These are phyloP conservation scores for Oreamnos americanus DNA, from an alignment of 2,113 vertebrate species.

Conservation along the genomic window DNA sequence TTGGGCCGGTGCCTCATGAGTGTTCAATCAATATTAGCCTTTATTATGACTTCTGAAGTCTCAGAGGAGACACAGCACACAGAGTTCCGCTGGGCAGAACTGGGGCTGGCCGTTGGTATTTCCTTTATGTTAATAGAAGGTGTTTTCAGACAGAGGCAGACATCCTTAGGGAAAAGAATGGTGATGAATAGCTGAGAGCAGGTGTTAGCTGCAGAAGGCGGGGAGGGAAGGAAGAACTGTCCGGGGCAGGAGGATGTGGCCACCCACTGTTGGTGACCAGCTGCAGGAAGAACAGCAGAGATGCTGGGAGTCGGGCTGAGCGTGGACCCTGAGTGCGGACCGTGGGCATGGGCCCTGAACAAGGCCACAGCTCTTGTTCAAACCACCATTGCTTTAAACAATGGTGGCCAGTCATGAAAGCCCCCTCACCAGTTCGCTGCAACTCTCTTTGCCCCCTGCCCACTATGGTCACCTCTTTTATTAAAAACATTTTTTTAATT, in stretches of 20 bases:
- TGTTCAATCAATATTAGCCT: background rate
- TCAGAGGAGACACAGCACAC: background rate
- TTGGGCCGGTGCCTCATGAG: background rate
- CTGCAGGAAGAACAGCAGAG: background rate
- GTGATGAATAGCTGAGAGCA: accelerated
- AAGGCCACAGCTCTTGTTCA: background rate
- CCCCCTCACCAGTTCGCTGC: background rate
- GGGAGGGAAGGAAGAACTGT: background rate
- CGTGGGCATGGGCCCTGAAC: background rate
- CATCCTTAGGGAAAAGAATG: background rate
- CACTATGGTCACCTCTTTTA: background rate
- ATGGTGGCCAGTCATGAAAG: accelerated
- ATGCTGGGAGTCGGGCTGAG: background rate
- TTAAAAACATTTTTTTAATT: background rate
- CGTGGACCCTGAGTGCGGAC: background rate
- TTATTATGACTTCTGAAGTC: background rate
- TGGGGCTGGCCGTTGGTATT: background rate
- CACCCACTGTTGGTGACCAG: background rate
- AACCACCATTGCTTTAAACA: background rate
- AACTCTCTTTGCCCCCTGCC: background rate
- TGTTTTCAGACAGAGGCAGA: background rate
- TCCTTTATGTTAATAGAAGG: background rate
- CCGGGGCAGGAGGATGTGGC: accelerated
- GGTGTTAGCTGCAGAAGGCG: background rate
- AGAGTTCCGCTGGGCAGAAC: background rate